Base-by-base conservation (phyloP, 2,888 invertebrate genomes). In the Stegophylla sp. region DNA sequence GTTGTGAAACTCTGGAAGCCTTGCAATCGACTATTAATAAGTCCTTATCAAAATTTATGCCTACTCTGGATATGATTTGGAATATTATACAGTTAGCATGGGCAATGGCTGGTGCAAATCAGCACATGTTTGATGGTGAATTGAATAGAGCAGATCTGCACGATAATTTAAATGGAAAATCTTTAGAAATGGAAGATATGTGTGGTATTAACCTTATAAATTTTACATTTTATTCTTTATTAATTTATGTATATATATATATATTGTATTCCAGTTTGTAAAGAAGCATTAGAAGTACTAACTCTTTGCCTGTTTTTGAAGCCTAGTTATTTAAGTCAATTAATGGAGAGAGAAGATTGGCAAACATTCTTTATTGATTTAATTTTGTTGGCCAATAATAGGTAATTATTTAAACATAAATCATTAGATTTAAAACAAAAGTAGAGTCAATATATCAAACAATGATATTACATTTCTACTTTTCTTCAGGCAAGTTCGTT, bases 251-350 rank as follows among this genome's bases (percentile, higher is more conserved):
- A n/a, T 76, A 13, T 79, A 1, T 34, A 26, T 51, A 9, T 79
- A 1, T 34, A 28, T 51, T 63, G 3, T 41, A 63, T 64, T 63
- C 41, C 26, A 83, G 93, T 95, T 85, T 95, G 95, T 85, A 93
- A 95, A 85, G 97, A 97, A 88, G 95, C 96, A 69, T 89, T 98
- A 86, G 97, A 98, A 88, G 92, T 96, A 83, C 89, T 98, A 83
- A 95, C 96, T 72, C 91, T 97, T 84, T 93, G 94, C 84, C 90
- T 97, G 86, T 94, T 96, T 69, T 88, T 98, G 71, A 96, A 95
- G 87, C 94, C 95, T n/a, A 91, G 91, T 77, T 93, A 94, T 77
- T 88, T 97, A 83, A 95, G 96, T 84, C 90, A 91, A 43, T 88
- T 97, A 41, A 91, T 94, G 83, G 91, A 91, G 85, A 95, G 96